Evolutionary conservation across 1,140 invertebrate genomes (phyloP), one percentile per base, ranked within the genome.

Genomic region (Drosophila pectinifera): DNA sequence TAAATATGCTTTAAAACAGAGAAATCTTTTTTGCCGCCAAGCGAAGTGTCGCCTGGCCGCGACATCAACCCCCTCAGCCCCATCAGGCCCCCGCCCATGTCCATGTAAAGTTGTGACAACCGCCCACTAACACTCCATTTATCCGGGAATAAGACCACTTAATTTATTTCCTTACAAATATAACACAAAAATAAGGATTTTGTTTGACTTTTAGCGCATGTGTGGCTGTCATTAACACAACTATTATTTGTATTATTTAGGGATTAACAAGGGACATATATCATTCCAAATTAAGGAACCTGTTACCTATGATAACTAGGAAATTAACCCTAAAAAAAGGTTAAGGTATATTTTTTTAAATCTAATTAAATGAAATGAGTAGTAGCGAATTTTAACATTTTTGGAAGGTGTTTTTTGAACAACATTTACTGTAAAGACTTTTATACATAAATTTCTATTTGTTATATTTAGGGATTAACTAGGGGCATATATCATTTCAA

Each of bases 1-100:
- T 85, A 82, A 81, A 85, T 86, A 86, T 78, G 48, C 67, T 78
- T 85, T 58, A 73, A 73, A 68, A 58, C 54, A 57, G 46, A 46
- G 53, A 72, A 49, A 51, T 62, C 48, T 68, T 22, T 36, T 22
- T 41, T 28, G 49, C 28, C 14, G 49, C 18, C 36, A 20, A 28
- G 14, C 31, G 5, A 22, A 28, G 31, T 45, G 45, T 26, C 22
- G 16, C 22, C 34, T 16, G 24, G 14, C 49, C 28, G 18, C 14
- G 58, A 8, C 18, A 13, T 8, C 38, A 1, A 0, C 31, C 22
- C 7, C 4, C 5, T 31, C 0, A 5, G 13, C 26, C 46, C 3
- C 46, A 16, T n/a, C 38, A 22, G n/a, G n/a, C n/a, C 14, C 57
- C 28, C 26, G 38, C 38, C 61, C 54, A 59, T 28, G 28, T 28